A percentile compares a stretch with the other conserved stretches of the same genome.
These are phyloP conservation scores for Drosophila bocki DNA, from an alignment of 1,140 invertebrate genomes.

Conservation along the genomic window DNA sequence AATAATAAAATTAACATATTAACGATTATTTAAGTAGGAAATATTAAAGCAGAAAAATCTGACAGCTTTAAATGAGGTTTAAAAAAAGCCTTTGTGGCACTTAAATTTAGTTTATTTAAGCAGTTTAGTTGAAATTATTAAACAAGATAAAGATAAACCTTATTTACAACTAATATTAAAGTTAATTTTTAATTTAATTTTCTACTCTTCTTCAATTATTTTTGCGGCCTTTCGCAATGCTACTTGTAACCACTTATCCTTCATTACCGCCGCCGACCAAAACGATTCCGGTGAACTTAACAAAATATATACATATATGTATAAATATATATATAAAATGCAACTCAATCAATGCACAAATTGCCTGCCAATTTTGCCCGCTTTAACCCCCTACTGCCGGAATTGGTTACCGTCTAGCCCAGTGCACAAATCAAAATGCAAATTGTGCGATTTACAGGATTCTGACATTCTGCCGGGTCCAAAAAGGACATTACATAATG, in stretches of 20 bases:
- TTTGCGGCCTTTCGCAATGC: slow-evolving; percentile 14
- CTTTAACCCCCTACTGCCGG: not conserved
- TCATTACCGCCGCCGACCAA: slow-evolving; percentile 35
- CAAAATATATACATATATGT: not conserved
- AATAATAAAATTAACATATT: slow-evolving; percentile 48
- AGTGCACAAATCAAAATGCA: slow-evolving; percentile 75
- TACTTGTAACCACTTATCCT: slow-evolving; percentile 39
- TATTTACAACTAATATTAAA: not conserved
- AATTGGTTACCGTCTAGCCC: slow-evolving; percentile 48
- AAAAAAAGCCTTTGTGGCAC: not conserved
- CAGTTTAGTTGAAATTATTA: not conserved
- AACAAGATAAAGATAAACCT: not conserved
- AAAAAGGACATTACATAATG: slow-evolving; percentile 26
- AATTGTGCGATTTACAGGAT: slow-evolving; percentile 68
- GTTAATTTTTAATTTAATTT: not conserved
- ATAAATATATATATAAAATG: slow-evolving; percentile 33
- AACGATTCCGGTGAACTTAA: slow-evolving; percentile 36
- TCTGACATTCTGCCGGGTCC: slow-evolving; percentile 27
- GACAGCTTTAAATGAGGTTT: not conserved
- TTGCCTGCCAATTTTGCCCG: slow-evolving; percentile 50
- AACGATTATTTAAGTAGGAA: slow-evolving; percentile 37
- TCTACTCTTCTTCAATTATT: slow-evolving; percentile 7
- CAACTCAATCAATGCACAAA: slow-evolving; percentile 68
- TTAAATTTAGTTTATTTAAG: not conserved
- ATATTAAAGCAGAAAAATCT: not conserved